Percentiles rank a stretch among this genome's conserved stretches.
phyloP scores from a whole-genome alignment of 2,113 vertebrate genomes.

The Urocynchramus pylzowi region DNA sequence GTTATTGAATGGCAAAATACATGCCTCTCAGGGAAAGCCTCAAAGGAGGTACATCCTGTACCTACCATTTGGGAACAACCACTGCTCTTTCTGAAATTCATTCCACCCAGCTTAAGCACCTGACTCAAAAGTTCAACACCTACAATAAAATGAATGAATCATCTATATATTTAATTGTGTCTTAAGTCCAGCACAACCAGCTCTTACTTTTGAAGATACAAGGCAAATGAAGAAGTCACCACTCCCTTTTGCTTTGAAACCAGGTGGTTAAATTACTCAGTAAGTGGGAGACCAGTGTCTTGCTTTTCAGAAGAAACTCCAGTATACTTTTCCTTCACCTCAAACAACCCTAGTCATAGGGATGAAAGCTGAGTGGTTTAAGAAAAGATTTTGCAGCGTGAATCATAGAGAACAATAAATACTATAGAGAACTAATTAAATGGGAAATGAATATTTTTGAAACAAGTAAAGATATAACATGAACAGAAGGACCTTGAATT shows the following conservation, averaged over 20 bases:
- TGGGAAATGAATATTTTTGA: not conserved
- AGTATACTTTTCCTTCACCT: not conserved
- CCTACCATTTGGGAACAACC: not conserved
- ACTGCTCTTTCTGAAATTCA: fast-evolving
- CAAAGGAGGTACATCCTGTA: not conserved
- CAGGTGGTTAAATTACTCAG: not conserved
- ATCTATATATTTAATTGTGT: not conserved
- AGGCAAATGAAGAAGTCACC: not conserved
- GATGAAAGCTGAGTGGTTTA: not conserved
- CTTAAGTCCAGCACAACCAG: not conserved
- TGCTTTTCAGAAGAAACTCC: not conserved
- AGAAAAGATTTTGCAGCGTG: not conserved
- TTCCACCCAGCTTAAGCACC: not conserved
- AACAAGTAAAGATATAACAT: not conserved
- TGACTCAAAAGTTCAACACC: not conserved
- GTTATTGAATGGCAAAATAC: not conserved
- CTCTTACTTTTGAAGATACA: not conserved
- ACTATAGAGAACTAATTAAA: not conserved
- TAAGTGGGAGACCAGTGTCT: not conserved
- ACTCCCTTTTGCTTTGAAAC: not conserved
- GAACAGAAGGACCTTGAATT: not conserved
- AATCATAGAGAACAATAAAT: not conserved
- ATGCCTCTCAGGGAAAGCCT: not conserved
- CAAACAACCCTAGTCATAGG: not conserved
- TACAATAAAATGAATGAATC: not conserved